Percentiles rank a stretch among this genome's conserved stretches.
Evolutionary conservation across 2,888 invertebrate species (phyloP).

Genomic region (Drosophila nigricruria): DNA sequence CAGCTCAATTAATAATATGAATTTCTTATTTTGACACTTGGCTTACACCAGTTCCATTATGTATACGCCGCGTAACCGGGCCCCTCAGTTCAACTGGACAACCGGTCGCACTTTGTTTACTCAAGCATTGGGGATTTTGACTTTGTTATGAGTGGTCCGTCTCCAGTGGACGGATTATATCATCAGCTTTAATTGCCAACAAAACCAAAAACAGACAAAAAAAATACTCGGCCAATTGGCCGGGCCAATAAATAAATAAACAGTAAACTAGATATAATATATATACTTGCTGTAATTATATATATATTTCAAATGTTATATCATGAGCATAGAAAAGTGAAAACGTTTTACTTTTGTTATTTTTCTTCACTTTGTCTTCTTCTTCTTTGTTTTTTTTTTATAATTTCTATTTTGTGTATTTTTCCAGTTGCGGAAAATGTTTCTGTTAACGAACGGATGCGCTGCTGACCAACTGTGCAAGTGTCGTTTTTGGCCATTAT

Average conservation of each 20-base stretch:
- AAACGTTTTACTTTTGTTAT: constrained; percentile 30
- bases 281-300: constrained; percentile 14
- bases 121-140: constrained; percentile 31
- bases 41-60: constrained; percentile 38
- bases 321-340: constrained; percentile 42
- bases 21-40: constrained; percentile 61
- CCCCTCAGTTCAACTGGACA: neutral
- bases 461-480: constrained; percentile 56
- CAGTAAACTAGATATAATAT: constrained; percentile 6
- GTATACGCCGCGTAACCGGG: constrained; percentile 43
- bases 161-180: constrained; percentile 35
- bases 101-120: constrained; percentile 37
- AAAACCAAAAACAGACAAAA: neutral
- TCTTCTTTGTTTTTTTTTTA: neutral
- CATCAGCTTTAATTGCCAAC: constrained; percentile 45
- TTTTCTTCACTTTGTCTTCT: neutral
- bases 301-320: constrained; percentile 34
- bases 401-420: constrained; percentile 6
- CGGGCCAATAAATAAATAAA: constrained; percentile 50
- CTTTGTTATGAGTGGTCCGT: constrained; percentile 21
- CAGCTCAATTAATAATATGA: constrained; percentile 50
- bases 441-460: constrained; percentile 33
- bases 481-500: constrained; percentile 36
- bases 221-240: constrained; percentile 25
- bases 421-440: constrained; percentile 42